These are phyloP conservation scores for Parotocinclus haroldoi DNA, from an alignment of 2,797 vertebrate species.

Conservation along the genomic window DNA sequence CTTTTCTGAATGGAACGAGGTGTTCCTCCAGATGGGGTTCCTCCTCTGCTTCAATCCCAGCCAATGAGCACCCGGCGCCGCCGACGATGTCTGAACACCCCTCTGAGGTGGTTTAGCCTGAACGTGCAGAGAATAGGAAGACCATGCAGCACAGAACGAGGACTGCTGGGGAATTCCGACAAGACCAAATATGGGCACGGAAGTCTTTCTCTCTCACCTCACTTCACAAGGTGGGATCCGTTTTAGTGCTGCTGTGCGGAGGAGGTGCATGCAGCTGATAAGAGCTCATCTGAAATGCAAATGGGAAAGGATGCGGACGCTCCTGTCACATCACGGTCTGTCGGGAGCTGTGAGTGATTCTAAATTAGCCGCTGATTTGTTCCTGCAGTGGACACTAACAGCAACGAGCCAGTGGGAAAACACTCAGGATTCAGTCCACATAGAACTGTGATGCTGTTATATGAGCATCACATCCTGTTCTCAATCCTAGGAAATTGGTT, in stretches of 20 bases:
- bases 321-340: background rate
- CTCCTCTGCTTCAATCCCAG: slow-evolving; percentile 15
- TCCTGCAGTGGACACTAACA: no score
- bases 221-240: slow-evolving; percentile 36
- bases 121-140: slow-evolving; percentile 62
- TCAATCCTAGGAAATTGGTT: no score
- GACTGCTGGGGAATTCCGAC: slow-evolving; percentile 65
- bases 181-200: slow-evolving; percentile 59
- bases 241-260: slow-evolving; percentile 38
- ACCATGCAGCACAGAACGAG: slow-evolving; percentile 39
- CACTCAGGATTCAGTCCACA: background rate
- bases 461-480: background rate
- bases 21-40: slow-evolving; percentile 23
- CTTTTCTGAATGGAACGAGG: slow-evolving; percentile 42
- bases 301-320: slow-evolving; percentile 23
- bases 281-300: slow-evolving; percentile 44
- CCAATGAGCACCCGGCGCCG: slow-evolving; percentile 7
- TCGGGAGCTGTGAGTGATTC: background rate
- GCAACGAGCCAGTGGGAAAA: no score
- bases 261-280: slow-evolving; percentile 28
- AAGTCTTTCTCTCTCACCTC: slow-evolving; percentile 45
- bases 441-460: background rate
- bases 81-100: slow-evolving; percentile 13
- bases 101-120: slow-evolving; percentile 16
- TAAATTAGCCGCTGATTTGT: no score